Conservation (phyloP, 1,140 invertebrate species). For the Anoplolepis gracilipes region DNA sequence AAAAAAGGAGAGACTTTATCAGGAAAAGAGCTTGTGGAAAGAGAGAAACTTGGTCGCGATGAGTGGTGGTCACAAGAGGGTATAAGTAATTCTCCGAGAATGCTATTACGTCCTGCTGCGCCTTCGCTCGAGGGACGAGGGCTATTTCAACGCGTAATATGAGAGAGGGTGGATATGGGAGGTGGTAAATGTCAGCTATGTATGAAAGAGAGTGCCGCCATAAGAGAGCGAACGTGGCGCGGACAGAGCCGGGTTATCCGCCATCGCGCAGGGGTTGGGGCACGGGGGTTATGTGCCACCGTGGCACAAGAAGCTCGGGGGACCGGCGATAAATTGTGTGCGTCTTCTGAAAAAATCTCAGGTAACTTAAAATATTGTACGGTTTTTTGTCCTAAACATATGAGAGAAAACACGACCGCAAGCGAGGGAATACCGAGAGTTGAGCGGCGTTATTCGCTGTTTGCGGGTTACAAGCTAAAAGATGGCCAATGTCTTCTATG, state of each 20-base stretch:
- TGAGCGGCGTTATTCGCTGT: not conserved
- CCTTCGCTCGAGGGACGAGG: slow-evolving; percentile 74
- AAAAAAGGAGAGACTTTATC: slow-evolving; percentile 59
- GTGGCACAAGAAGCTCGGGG: slow-evolving; percentile 44
- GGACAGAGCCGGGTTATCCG: slow-evolving; percentile 55
- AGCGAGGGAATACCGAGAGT: not conserved
- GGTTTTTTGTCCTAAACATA: slow-evolving; percentile 53
- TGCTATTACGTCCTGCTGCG: slow-evolving; percentile 77
- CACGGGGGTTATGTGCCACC: slow-evolving; percentile 26
- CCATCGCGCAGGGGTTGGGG: not conserved
- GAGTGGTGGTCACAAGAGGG: slow-evolving; percentile 73
- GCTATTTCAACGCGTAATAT: slow-evolving; percentile 78
- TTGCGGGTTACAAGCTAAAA: slow-evolving; percentile 20
- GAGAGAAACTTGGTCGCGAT: slow-evolving; percentile 76
- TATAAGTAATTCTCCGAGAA: slow-evolving; percentile 80
- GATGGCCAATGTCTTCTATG: not conserved
- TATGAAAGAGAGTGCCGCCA: slow-evolving; percentile 65
- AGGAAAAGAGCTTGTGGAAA: slow-evolving; percentile 46
- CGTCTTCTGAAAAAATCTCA: slow-evolving; percentile 61
- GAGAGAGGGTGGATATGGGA: slow-evolving; percentile 67
- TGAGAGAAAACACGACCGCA: slow-evolving; percentile 25
- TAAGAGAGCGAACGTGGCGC: slow-evolving; percentile 45
- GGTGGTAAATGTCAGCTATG: slow-evolving; percentile 77
- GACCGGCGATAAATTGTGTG: slow-evolving; percentile 48
- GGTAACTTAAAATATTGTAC: slow-evolving; percentile 62